Base-by-base conservation (phyloP, 2,888 invertebrate genomes). In the Exephanes ischioxanthus region DNA sequence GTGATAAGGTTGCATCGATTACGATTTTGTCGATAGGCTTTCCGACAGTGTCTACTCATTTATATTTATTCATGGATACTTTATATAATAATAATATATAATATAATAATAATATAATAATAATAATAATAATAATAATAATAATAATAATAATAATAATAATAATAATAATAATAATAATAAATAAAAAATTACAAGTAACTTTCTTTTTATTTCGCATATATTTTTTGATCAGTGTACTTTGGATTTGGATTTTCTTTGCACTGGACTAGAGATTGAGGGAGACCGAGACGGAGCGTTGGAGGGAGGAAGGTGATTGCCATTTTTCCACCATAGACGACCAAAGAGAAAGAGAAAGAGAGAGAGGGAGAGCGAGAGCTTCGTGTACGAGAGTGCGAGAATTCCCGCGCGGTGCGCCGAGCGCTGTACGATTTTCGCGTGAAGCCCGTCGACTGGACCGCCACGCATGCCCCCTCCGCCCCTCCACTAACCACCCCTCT, bases 381-480 rank as follows among this genome's bases (percentile, higher is more conserved):
- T 16, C 14, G 73, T 68, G 77, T 83, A 83, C 86, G 86, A 83
- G 85, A 85, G 79, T 73, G 84, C 83, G 58, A 82, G 89, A 88
- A 78, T 75, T 86, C 85, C 85, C 87, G 75, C 87, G 84, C 81
- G 80, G 77, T 71, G 76, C 73, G 81, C 90, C 77, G 78, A 75
- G 80, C 89, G 89, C 90, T 86, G 88, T 89, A 90, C 89, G 84
- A 88, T 88, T 90, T 91, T 91, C 93, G 91, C 91, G 91, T 90
- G 91, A 92, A 91, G 90, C 58, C 93, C 92, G 93, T 93, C 93
- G 91, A 93, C 91, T 93, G 93, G 93, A 93, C 93, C 92, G 92
- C 90, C 91, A 91, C 93, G 93, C 93, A 93, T 89, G 87, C 88
- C 89, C 48, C 89, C 89, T 86, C 91, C 87, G 86, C 89, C 88